These are phyloP conservation scores for Hylaeus anthracinus DNA, from an alignment of 1,140 invertebrate genomes.

Conservation along the genomic window DNA sequence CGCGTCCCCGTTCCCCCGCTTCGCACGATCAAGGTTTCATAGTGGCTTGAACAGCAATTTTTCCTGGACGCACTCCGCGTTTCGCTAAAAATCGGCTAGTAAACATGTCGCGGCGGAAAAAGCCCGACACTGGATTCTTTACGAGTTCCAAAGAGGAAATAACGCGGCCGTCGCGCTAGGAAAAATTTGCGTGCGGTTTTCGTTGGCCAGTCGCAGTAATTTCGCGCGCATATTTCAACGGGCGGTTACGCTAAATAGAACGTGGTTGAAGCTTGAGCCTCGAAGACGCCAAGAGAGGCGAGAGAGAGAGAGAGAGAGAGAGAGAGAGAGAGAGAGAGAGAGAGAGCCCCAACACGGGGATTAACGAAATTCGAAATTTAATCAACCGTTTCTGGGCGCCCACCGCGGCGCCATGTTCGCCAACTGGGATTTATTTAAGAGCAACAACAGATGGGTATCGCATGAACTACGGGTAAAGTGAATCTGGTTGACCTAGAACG, in stretches of 20 bases:
- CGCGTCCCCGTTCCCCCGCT: no score
- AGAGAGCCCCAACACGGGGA: no score
- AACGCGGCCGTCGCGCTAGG: neutral
- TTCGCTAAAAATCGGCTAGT: neutral
- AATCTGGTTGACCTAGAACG: conserved; percentile 28
- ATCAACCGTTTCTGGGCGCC: neutral
- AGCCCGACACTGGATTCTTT: conserved; percentile 10
- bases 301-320: no score
- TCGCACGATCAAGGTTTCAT: no score
- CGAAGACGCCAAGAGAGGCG: no score
- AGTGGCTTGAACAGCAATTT: no score
- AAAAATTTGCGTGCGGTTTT: conserved; percentile 8
- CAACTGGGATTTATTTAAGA: conserved; percentile 16
- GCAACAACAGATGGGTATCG: conserved; percentile 25
- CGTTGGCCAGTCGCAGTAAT: neutral
- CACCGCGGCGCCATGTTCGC: neutral
- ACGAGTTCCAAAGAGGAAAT: conserved; percentile 10
- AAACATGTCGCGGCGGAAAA: conserved; percentile 4
- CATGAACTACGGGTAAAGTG: conserved; percentile 22
- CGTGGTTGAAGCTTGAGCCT: neutral
- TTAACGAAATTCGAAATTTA: conserved; percentile 7
- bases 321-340: no score
- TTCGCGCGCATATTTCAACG: neutral
- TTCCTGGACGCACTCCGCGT: neutral
- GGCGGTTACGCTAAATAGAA: neutral